Percentiles rank a stretch among this genome's conserved stretches.
phyloP scores from a whole-genome alignment of 1,140 invertebrate genomes.

The Pseudomyrmex gracilis region DNA sequence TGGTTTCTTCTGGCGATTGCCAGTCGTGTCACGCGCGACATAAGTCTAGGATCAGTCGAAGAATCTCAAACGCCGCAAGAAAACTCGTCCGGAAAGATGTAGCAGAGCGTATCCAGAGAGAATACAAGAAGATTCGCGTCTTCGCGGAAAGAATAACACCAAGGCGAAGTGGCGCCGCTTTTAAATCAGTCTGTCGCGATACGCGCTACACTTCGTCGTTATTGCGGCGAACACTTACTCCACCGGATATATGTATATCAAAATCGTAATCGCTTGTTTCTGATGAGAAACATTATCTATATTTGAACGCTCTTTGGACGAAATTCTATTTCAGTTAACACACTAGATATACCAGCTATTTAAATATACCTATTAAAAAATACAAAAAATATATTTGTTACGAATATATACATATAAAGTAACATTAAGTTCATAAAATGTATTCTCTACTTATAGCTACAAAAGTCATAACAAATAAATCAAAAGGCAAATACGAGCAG shows the following conservation, averaged over 20 bases:
- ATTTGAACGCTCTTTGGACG: too few species aligned
- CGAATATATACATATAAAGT: too few species aligned
- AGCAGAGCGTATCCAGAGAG: conserved; percentile 19
- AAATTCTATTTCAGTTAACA: too few species aligned
- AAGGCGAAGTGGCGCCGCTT: conserved; percentile 24
- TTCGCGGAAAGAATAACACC: conserved; percentile 48
- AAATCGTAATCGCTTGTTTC: too few species aligned
- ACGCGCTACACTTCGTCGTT: background rate
- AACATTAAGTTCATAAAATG: too few species aligned
- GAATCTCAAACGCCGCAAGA: conserved; percentile 62
- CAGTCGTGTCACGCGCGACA: conserved; percentile 63
- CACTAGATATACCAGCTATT: too few species aligned
- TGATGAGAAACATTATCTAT: too few species aligned
- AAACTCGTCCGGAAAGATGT: conserved; percentile 5
- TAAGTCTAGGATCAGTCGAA: conserved; percentile 53
- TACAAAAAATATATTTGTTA: too few species aligned
- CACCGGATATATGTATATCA: background rate
- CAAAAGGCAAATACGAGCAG: too few species aligned
- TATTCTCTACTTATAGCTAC: too few species aligned
- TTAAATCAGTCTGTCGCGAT: conserved; percentile 5
- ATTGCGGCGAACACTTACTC: background rate
- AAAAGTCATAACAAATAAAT: too few species aligned
- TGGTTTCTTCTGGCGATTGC: background rate
- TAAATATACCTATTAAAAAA: too few species aligned
- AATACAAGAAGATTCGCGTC: conserved; percentile 61